Conservation (phyloP, 1,140 invertebrate species). For the Eriosoma lanigerum region DNA sequence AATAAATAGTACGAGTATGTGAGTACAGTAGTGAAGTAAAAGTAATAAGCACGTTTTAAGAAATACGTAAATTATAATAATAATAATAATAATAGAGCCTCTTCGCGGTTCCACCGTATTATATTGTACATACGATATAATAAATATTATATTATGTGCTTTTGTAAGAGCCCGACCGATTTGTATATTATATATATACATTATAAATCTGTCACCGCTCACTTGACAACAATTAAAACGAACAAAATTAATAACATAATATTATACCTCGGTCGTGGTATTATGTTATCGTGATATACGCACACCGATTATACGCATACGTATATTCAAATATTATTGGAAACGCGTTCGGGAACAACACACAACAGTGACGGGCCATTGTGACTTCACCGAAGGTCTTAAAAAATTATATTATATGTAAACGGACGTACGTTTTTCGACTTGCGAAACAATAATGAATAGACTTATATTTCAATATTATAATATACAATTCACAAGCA, state of each 20-base stretch:
- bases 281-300: background rate
- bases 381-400: background rate
- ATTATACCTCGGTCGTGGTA: background rate
- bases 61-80: background rate
- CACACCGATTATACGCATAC: background rate
- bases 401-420: background rate
- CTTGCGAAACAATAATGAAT: constrained; percentile 14
- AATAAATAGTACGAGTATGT: constrained; percentile 2
- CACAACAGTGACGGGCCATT: background rate
- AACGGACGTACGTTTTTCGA: background rate
- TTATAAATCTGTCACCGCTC: constrained; percentile 22
- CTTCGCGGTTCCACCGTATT: background rate
- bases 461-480: background rate
- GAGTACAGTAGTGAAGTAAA: constrained; percentile 9
- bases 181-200: background rate
- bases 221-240: constrained; percentile 4
- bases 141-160: background rate
- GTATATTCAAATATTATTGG: background rate
- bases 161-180: background rate
- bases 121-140: background rate
- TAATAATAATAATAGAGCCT: constrained; percentile 6
- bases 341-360: background rate
- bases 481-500: background rate
- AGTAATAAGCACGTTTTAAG: background rate
- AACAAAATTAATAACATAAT: background rate